These are phyloP conservation scores for Alaudala cheleensis DNA, from an alignment of 2,113 vertebrate genomes.

Conservation along the genomic window DNA sequence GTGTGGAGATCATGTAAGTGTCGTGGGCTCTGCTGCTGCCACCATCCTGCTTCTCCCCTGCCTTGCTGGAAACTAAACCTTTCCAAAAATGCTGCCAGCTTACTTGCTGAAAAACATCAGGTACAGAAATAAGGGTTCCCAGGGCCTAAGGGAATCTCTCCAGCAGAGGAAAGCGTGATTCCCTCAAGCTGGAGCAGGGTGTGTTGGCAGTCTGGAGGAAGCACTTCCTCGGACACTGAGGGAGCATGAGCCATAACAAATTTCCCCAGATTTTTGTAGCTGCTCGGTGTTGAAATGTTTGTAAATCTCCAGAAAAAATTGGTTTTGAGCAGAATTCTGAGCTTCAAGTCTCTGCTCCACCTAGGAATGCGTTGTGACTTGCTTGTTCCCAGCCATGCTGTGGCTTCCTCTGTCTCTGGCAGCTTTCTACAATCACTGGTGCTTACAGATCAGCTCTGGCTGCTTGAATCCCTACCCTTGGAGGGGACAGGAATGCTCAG, in stretches of 20 bases:
- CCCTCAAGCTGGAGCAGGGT: neutral
- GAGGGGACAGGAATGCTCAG: neutral
- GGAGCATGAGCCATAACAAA: neutral
- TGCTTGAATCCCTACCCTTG: neutral
- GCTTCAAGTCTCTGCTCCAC: fast-evolving
- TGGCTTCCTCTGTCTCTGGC: neutral
- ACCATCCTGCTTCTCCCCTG: fast-evolving
- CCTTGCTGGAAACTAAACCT: neutral
- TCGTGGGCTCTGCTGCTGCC: neutral
- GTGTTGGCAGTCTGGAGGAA: neutral
- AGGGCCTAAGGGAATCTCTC: neutral
- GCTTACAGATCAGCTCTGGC: fast-evolving
- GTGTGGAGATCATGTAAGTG: constrained; percentile 70
- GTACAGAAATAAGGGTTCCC: neutral
- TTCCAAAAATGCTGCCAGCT: neutral
- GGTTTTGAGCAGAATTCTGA: neutral
- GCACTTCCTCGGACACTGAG: neutral
- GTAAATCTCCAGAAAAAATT: neutral
- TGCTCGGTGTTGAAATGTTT: fast-evolving
- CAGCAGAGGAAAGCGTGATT: fast-evolving
- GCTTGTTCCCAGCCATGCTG: fast-evolving
- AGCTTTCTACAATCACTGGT: fast-evolving
- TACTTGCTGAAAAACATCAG: fast-evolving
- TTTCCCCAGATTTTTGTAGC: neutral
- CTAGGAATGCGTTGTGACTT: fast-evolving